Evolutionary conservation across 2,797 vertebrate genomes (phyloP), one percentile per base, ranked within the genome.

Genomic region (Microctenopoma steveboyesi): DNA sequence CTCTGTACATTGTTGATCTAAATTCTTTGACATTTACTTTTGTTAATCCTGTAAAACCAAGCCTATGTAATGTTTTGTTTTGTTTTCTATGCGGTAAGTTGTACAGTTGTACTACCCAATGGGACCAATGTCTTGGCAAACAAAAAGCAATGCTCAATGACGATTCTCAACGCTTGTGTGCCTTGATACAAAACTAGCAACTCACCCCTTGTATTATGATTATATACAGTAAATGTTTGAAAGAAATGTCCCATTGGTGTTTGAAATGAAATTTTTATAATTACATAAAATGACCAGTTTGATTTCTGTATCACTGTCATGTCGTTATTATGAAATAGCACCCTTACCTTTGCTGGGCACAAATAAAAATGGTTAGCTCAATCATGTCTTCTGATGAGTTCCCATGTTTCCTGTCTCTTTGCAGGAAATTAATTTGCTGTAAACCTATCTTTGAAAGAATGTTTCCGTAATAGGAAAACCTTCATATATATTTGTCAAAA

Each of bases 401-500:
- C 64, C 85, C 85, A 86, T 82, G 86, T 89, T 91, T 91, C 85
- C 83, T 90, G 90, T 91, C 85, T 87, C 85, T 86, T 87, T 89
- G 84, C 91, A 91, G 90, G 86, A 89, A 35, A 86, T 88, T 68
- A 85, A 86, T 93, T 93, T 94, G 90, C 92, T 94, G 93, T 94
- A 93, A 92, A 91, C 89, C 87, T 89, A 91, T 93, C 90, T 93
- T 92, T 92, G 79, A 91, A 88, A 94, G 90, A 90, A 91, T 92
- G 90, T 93, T 92, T 92, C 91, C 92, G 86, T 75, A 58, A 81
- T 87, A 90, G 92, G 90, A 88, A 91, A 93, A 89, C 78, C 87
- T 92, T 92, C 92, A 93, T 93, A 94, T 95, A 94, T 95, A 94
- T 95, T 94, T 95, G 93, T 94, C 91, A 93, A 93, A 94, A 94